phyloP scores from a whole-genome alignment of 2,797 vertebrate species.

The Poecilia velifera region DNA sequence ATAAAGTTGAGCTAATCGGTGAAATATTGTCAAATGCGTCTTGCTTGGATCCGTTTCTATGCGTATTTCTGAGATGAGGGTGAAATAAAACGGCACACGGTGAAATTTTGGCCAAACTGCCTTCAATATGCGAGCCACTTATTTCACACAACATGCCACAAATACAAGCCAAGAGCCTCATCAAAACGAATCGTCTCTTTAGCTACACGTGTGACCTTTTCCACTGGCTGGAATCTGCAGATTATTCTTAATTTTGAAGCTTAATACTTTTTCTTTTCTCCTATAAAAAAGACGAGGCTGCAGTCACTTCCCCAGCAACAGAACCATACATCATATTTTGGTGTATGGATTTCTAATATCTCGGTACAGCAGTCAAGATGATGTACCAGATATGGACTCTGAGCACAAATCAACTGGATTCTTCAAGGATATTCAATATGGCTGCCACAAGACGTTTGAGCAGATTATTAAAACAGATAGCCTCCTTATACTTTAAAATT shows the following conservation, averaged over 20 bases:
- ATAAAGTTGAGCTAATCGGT: neutral
- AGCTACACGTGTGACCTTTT: slow-evolving; percentile 71
- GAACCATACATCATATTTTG: slow-evolving; percentile 72
- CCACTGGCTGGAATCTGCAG: slow-evolving; percentile 56
- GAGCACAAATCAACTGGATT: slow-evolving; percentile 66
- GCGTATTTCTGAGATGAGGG: slow-evolving; percentile 30
- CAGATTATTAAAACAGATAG: slow-evolving; percentile 69
- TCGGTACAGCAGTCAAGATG: slow-evolving; percentile 70
- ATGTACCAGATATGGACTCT: slow-evolving; percentile 70
- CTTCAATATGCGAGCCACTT: slow-evolving; percentile 42
- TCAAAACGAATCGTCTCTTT: slow-evolving; percentile 62
- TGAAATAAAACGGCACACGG: slow-evolving; percentile 29
- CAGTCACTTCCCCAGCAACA: slow-evolving; percentile 53
- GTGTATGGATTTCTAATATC: slow-evolving; percentile 79
- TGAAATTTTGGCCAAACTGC: slow-evolving; percentile 44
- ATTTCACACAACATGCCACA: slow-evolving; percentile 28
- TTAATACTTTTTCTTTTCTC: slow-evolving; percentile 17
- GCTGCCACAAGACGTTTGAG: slow-evolving; percentile 57
- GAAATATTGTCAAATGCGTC: neutral
- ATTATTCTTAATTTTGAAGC: slow-evolving; percentile 70
- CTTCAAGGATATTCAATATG: slow-evolving; percentile 63
- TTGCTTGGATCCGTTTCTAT: neutral
- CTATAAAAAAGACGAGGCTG: slow-evolving; percentile 46
- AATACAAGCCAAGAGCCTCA: slow-evolving; percentile 54
- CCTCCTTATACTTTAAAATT: slow-evolving; percentile 49